A percentile compares a stretch with the other conserved stretches of the same genome.
Evolutionary conservation across 2,797 vertebrate genomes (phyloP).

Genomic region (Hydrolagus colliei): DNA sequence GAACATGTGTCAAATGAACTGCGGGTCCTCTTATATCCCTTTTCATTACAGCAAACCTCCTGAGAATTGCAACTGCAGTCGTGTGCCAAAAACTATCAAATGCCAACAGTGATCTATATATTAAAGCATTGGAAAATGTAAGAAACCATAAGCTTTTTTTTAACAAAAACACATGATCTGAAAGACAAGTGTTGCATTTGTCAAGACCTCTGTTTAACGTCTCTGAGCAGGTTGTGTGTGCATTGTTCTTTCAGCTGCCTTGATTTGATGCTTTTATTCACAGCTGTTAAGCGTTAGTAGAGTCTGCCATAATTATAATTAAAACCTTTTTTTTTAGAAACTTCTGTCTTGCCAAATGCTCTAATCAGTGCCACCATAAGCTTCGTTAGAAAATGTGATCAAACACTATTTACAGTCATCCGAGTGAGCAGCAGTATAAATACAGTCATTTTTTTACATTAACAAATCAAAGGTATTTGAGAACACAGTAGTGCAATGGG

Average conservation of each 20-base stretch:
- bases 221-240: slow-evolving; percentile 22
- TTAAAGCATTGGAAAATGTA: slow-evolving; percentile 10
- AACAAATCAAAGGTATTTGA: slow-evolving; percentile 16
- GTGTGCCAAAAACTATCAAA: slow-evolving; percentile 27
- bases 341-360: background rate
- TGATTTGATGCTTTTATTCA: slow-evolving; percentile 22
- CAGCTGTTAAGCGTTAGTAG: slow-evolving; percentile 24
- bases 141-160: slow-evolving; percentile 10
- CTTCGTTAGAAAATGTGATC: background rate
- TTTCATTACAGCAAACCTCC: slow-evolving; percentile 17
- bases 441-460: background rate
- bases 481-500: background rate
- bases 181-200: slow-evolving; percentile 24
- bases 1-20: slow-evolving; percentile 2
- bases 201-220: slow-evolving; percentile 14
- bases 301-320: slow-evolving; percentile 15
- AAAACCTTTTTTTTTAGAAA: slow-evolving; percentile 5
- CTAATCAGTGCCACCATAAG: background rate
- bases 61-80: slow-evolving; percentile 11
- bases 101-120: slow-evolving; percentile 25
- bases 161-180: slow-evolving; percentile 1
- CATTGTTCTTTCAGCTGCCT: slow-evolving; percentile 28
- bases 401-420: background rate
- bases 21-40: background rate
- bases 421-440: background rate